Base-by-base conservation (phyloP, 2,113 vertebrate species). In the Epinephelus fuscoguttatus region DNA sequence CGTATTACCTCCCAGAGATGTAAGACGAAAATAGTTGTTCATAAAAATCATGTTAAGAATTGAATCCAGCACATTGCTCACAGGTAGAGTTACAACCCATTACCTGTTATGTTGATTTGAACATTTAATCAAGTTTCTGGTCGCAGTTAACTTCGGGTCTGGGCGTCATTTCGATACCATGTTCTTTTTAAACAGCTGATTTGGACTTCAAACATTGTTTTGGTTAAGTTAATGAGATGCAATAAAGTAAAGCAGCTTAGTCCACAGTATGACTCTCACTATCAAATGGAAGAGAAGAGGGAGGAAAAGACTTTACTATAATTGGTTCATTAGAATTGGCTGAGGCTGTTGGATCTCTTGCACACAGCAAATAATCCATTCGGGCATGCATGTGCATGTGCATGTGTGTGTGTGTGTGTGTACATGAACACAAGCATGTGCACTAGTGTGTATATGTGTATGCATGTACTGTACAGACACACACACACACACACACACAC, bases 241-340 rank as follows among this genome's bases (percentile, higher is more conserved):
- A 86, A 79, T 79, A 86, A 81, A 88, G 85, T 63, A 90, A 91
- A 94, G 88, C 88, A 85, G 90, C 84, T 88, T 86, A 89, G 85
- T 87, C 68, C 77, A 82, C 47, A 81, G 80, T 78, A 72, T 66
- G 79, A 82, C 73, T 88, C 75, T 84, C 73, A 73, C 83, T 71
- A 86, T 90, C 78, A 89, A 81, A 86, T 81, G 78, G 63, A 82
- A 86, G 60, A 40, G 74, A 78, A 82, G 81, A 75, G 50, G 42
- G 52, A 85, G 78, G 72, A 90, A 85, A 85, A 89, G 78, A 88
- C 84, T 86, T 88, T 42, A 56, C 59, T 86, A 61, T 89, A 89
- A 92, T 91, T 93, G 89, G 87, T 92, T 93, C 80, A 88, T 93
- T 92, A 92, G 84, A 92, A 78, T 57, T 69, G 81, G 56, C 76